phyloP scores from a whole-genome alignment of 2,888 invertebrate species.

The Thalpophila matura region DNA sequence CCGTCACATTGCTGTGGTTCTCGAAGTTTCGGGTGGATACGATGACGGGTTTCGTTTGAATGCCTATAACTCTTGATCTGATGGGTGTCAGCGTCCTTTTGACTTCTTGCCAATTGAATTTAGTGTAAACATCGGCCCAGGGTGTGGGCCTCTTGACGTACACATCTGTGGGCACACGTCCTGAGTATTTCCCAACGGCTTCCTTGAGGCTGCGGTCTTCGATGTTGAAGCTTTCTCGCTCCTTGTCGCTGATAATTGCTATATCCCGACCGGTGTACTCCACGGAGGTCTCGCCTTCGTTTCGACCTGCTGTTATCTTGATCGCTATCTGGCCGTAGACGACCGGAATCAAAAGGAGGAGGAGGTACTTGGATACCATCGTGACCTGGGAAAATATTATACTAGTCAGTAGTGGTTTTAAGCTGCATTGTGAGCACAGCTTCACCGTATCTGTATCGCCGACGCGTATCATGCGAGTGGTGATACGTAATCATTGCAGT shows the following conservation, averaged over 20 bases:
- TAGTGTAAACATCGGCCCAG: no score
- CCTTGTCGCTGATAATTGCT: constrained; percentile 63
- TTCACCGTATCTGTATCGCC: no score
- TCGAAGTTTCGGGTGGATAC: constrained; percentile 54
- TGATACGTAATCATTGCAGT: no score
- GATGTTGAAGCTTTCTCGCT: constrained; percentile 61
- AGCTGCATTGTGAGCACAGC: no score
- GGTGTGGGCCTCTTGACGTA: constrained; percentile 69
- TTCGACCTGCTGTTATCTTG: neutral
- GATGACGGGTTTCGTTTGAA: constrained; percentile 48
- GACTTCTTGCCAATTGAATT: constrained; percentile 66
- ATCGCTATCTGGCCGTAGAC: constrained; percentile 11
- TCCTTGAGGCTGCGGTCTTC: constrained; percentile 60
- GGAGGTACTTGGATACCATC: constrained; percentile 14
- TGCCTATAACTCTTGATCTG: constrained; percentile 53
- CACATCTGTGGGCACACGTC: constrained; percentile 61
- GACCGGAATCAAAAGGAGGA: constrained; percentile 10
- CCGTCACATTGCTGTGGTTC: constrained; percentile 55
- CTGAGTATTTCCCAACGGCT: constrained; percentile 53
- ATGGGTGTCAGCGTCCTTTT: constrained; percentile 59
- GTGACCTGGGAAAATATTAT: constrained; percentile 15
- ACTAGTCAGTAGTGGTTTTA: no score
- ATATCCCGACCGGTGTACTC: constrained; percentile 43
- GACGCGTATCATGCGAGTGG: no score
- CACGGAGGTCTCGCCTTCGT: neutral